These are phyloP conservation scores for Eutrigla gurnardus DNA, from an alignment of 2,797 vertebrate genomes.

Conservation along the genomic window DNA sequence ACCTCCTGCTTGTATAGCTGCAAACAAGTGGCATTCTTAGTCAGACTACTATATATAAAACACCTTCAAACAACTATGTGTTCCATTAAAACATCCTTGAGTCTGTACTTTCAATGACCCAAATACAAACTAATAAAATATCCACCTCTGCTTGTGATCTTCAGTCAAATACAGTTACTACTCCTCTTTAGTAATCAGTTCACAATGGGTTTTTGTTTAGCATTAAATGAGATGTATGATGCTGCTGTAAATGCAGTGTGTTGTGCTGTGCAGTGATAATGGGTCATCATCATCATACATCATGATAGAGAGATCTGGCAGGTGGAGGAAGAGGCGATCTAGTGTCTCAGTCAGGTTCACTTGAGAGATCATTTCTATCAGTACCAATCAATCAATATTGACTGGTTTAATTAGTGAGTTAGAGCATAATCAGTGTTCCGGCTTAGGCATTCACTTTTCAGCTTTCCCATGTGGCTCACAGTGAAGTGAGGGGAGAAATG, in stretches of 20 bases:
- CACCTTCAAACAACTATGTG: conserved; percentile 27
- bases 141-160: conserved; percentile 11
- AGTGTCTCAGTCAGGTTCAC: conserved; percentile 40
- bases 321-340: conserved; percentile 20
- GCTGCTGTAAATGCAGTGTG: conserved; percentile 28
- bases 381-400: conserved; percentile 66
- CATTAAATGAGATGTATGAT: conserved; percentile 32
- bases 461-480: conserved; percentile 45
- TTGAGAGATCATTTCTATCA: conserved; percentile 64
- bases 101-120: conserved; percentile 38
- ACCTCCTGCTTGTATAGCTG: conserved; percentile 25
- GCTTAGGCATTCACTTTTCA: conserved; percentile 70
- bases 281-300: conserved; percentile 51
- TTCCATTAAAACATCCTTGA: conserved; percentile 32
- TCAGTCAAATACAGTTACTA: conserved; percentile 7
- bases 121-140: conserved; percentile 43
- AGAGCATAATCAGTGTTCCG: conserved; percentile 63
- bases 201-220: background rate
- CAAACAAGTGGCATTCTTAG: conserved; percentile 26
- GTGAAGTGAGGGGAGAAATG: conserved; percentile 28
- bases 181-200: conserved; percentile 5
- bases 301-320: conserved; percentile 36
- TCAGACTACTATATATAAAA: conserved; percentile 47
- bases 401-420: conserved; percentile 72
- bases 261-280: conserved; percentile 46